A percentile compares a stretch with the other conserved stretches of the same genome.
Evolutionary conservation across 2,888 invertebrate genomes (phyloP).

Genomic region (Shargacucullia verbasci): DNA sequence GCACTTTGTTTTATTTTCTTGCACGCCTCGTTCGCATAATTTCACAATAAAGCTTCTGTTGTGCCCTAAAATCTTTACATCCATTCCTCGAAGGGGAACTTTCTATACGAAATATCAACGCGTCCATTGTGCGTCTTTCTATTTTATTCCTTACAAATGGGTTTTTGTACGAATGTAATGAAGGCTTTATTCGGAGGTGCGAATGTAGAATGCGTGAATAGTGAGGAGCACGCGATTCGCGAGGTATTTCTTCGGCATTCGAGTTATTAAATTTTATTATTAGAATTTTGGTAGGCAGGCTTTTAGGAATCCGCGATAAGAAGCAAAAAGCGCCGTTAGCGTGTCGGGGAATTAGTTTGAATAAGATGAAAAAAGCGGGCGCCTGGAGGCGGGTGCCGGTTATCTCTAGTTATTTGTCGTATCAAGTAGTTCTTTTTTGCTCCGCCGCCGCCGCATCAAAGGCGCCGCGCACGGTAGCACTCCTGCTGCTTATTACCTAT

Average conservation of each 20-base stretch:
- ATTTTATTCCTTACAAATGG: constrained; percentile 84
- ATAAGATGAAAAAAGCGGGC: constrained; percentile 79
- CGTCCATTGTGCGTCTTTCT: constrained; percentile 79
- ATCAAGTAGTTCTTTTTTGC: constrained; percentile 80
- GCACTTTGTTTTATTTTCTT: constrained; percentile 85
- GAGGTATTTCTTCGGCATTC: constrained; percentile 55
- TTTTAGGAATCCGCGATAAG: constrained; percentile 65
- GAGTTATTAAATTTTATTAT: constrained; percentile 55
- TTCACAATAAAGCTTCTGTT: constrained; percentile 79
- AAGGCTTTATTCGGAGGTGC: constrained; percentile 86
- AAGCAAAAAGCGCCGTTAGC: constrained; percentile 64
- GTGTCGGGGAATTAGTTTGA: constrained; percentile 74
- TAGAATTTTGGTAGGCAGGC: constrained; percentile 36
- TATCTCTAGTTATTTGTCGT: constrained; percentile 87
- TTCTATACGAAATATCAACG: constrained; percentile 85
- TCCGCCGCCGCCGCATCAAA: constrained; percentile 77
- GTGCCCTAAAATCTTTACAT: constrained; percentile 79
- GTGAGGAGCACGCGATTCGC: constrained; percentile 57
- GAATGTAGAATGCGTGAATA: constrained; percentile 77
- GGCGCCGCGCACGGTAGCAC: constrained; percentile 82
- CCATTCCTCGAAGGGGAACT: constrained; percentile 75
- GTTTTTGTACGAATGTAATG: constrained; percentile 84
- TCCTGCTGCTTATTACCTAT: constrained; percentile 70
- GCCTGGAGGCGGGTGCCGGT: constrained; percentile 73
- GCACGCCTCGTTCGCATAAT: constrained; percentile 81